phyloP scores from a whole-genome alignment of 2,113 vertebrate genomes.

The human region DNA sequence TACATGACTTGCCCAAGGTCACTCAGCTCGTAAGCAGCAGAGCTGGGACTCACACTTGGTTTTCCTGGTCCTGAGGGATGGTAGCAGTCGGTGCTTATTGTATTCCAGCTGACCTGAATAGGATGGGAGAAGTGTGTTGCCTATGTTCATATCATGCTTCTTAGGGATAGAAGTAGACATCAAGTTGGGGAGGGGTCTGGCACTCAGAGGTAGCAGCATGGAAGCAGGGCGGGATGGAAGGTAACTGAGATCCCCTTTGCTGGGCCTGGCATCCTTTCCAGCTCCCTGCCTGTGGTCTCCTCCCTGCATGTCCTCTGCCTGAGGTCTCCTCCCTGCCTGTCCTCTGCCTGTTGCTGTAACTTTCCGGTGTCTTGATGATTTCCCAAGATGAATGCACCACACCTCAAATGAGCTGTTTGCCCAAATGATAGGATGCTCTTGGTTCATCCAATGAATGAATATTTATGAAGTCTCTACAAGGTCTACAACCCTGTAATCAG shows the following conservation, averaged over 20 bases:
- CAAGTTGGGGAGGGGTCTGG: too few species aligned
- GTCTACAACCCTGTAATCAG: slow-evolving; percentile 48
- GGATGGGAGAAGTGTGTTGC: neutral
- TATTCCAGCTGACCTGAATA: too few species aligned
- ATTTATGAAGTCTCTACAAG: slow-evolving; percentile 59
- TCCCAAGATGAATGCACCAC: slow-evolving; percentile 68
- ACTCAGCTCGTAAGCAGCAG: neutral
- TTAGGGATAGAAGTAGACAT: neutral
- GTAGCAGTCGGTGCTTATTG: neutral
- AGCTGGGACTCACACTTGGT: neutral
- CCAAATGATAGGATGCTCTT: slow-evolving; percentile 65
- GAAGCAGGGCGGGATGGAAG: neutral
- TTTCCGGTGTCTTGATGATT: slow-evolving; percentile 72
- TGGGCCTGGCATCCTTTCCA: neutral
- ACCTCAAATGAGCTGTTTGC: slow-evolving; percentile 69
- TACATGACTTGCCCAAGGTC: neutral
- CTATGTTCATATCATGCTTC: neutral
- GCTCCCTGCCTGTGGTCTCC: neutral
- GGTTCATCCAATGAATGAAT: slow-evolving; percentile 46
- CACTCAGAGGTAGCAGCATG: neutral
- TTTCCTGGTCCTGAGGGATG: neutral
- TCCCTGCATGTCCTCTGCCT: neutral
- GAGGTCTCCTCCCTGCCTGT: neutral
- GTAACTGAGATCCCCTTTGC: neutral
- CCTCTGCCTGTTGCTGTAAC: slow-evolving; percentile 57